A percentile compares a stretch with the other conserved stretches of the same genome.
Conservation (phyloP, 2,888 invertebrate species). For the Lissonota sp. region DNA sequence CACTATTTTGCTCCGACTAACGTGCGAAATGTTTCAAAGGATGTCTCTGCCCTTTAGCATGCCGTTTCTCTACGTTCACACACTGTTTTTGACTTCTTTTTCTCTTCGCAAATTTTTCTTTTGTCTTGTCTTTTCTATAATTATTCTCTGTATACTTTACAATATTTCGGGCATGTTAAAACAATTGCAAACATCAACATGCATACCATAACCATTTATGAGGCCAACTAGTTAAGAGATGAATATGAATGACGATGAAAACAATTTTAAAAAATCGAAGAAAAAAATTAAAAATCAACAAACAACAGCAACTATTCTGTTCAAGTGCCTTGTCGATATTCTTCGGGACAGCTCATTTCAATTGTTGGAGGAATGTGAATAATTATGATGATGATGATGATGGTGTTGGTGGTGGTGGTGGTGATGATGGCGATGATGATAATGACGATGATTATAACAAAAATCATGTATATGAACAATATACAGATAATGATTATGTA, state of each 20-base stretch:
- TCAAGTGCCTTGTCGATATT: conserved; percentile 83
- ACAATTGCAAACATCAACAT: conserved; percentile 71
- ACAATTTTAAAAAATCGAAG: conserved; percentile 48
- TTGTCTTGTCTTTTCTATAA: conserved; percentile 60
- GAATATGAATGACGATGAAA: conserved; percentile 47
- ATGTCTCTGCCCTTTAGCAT: conserved; percentile 39
- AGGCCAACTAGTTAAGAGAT: conserved; percentile 81
- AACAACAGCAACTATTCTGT: conserved; percentile 77
- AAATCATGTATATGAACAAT: conserved; percentile 71
- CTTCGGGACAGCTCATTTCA: conserved; percentile 83
- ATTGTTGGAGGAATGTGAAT: conserved; percentile 83
- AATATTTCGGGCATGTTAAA: conserved; percentile 65
- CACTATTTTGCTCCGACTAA: not conserved
- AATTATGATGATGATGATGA: conserved; percentile 68
- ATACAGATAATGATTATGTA: conserved; percentile 58
- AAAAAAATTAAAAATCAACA: conserved; percentile 64
- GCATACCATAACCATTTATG: conserved; percentile 71
- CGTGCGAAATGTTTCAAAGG: conserved; percentile 39
- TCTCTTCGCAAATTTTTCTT: conserved; percentile 64
- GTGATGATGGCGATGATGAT: too few relatives aligned
- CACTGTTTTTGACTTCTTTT: conserved; percentile 32
- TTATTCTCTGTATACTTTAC: conserved; percentile 64
- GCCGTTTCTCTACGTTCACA: conserved; percentile 31
- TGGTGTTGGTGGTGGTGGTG: not conserved
- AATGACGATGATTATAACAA: conserved; percentile 66